Conservation (phyloP, 2,888 invertebrate genomes). For the Drosophila koepferae region DNA sequence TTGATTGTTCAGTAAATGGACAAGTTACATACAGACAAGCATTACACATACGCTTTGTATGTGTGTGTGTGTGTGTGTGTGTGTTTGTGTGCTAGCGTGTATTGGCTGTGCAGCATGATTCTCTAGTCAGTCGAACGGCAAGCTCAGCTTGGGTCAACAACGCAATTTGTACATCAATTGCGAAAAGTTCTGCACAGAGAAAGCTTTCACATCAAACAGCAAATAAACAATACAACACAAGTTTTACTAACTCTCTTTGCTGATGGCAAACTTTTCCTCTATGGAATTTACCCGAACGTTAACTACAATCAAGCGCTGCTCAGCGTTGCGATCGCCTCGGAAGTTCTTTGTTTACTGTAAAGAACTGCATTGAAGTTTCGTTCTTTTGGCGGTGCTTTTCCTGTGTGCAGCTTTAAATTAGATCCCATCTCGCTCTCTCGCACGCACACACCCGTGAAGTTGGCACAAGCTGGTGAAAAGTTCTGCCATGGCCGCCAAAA, state of each 20-base stretch:
- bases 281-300: slow-evolving; percentile 12
- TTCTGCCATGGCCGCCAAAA: slow-evolving; percentile 50
- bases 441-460: slow-evolving; percentile 40
- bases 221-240: not conserved
- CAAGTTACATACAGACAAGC: slow-evolving; percentile 11
- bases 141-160: slow-evolving; percentile 55
- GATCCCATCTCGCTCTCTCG: slow-evolving; percentile 66
- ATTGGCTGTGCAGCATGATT: slow-evolving; percentile 14
- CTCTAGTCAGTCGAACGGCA: slow-evolving; percentile 35
- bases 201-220: slow-evolving; percentile 40
- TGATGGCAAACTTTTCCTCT: slow-evolving; percentile 7
- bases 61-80: not conserved
- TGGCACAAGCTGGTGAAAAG: slow-evolving; percentile 45
- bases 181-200: slow-evolving; percentile 21
- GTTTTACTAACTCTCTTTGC: slow-evolving; percentile 16
- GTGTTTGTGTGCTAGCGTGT: not conserved
- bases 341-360: slow-evolving; percentile 83
- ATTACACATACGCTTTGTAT: not conserved
- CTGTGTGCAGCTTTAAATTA: slow-evolving; percentile 57
- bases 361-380: slow-evolving; percentile 68
- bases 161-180: slow-evolving; percentile 24
- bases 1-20: slow-evolving; percentile 31
- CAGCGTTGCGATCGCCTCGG: slow-evolving; percentile 72
- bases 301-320: slow-evolving; percentile 35
- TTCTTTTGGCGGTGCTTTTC: slow-evolving; percentile 59